Conservation (phyloP, 2,888 invertebrate species). For the Cephonodes hylas region DNA sequence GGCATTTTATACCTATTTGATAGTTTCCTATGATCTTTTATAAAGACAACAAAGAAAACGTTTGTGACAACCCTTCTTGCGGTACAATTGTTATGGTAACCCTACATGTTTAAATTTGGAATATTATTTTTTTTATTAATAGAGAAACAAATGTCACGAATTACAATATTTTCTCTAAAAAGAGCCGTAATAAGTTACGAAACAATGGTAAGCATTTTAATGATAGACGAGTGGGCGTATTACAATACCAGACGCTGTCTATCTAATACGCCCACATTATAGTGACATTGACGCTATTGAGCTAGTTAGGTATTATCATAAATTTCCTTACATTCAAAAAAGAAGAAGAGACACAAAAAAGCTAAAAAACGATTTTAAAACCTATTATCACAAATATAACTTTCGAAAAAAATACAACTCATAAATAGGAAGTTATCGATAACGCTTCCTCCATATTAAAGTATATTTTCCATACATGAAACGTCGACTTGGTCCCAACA, state of each 20-base stretch:
- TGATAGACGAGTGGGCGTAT: no score
- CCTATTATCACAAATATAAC: neutral
- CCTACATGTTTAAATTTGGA: neutral
- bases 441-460: neutral
- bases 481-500: neutral
- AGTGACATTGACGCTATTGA: no score
- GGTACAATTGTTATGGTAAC: neutral
- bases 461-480: neutral
- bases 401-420: neutral
- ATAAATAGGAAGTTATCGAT: neutral
- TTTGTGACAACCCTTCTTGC: neutral
- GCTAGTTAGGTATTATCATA: no score
- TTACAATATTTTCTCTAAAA: no score
- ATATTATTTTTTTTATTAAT: no score
- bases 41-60: constrained; percentile 20
- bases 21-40: constrained; percentile 38
- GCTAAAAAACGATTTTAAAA: neutral
- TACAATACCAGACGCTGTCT: no score
- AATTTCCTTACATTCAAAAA: no score
- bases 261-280: no score
- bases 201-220: no score
- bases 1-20: constrained; percentile 26
- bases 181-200: no score
- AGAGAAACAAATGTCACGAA: no score
- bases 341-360: no score